Conservation (phyloP, 2,797 vertebrate genomes). For the Macropodus opercularis region DNA sequence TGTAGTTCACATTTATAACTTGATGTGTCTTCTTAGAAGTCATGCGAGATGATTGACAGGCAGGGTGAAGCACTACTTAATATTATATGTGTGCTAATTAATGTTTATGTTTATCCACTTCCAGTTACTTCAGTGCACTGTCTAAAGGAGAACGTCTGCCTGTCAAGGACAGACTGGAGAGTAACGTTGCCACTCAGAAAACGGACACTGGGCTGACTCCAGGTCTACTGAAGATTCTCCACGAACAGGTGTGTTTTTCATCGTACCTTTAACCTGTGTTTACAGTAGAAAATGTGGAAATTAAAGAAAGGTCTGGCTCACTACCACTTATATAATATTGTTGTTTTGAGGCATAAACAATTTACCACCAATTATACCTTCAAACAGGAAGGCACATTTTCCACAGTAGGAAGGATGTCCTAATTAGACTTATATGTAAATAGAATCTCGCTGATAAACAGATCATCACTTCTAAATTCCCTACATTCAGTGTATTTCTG, state of each 20-base stretch:
- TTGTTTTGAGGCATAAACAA: background rate
- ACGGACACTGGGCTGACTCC: slow-evolving; percentile 84
- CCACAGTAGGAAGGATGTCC: too few species aligned
- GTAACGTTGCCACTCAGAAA: slow-evolving; percentile 78
- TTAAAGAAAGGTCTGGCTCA: background rate
- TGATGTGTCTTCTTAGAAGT: slow-evolving; percentile 7
- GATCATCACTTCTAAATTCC: slow-evolving; percentile 1
- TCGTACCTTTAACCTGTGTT: background rate
- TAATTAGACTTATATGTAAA: slow-evolving; percentile 2
- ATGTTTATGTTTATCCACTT: slow-evolving; percentile 4
- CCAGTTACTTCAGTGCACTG: slow-evolving; percentile 89
- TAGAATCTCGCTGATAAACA: slow-evolving; percentile 2
- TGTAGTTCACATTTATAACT: background rate
- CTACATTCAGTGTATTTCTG: slow-evolving; percentile 7
- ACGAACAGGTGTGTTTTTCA: slow-evolving; percentile 90
- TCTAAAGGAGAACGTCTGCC: slow-evolving; percentile 87
- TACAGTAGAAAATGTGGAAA: background rate
- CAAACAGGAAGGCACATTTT: too few species aligned
- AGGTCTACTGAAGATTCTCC: slow-evolving; percentile 88
- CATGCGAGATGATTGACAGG: slow-evolving; percentile 5
- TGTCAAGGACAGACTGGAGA: slow-evolving; percentile 87
- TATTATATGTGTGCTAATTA: slow-evolving; percentile 9
- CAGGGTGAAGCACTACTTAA: slow-evolving; percentile 1
- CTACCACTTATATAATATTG: background rate
- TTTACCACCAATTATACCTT: background rate